Evolutionary conservation across 2,797 vertebrate genomes (phyloP), one percentile per base, ranked within the genome.

Genomic region (Anas bernieri): DNA sequence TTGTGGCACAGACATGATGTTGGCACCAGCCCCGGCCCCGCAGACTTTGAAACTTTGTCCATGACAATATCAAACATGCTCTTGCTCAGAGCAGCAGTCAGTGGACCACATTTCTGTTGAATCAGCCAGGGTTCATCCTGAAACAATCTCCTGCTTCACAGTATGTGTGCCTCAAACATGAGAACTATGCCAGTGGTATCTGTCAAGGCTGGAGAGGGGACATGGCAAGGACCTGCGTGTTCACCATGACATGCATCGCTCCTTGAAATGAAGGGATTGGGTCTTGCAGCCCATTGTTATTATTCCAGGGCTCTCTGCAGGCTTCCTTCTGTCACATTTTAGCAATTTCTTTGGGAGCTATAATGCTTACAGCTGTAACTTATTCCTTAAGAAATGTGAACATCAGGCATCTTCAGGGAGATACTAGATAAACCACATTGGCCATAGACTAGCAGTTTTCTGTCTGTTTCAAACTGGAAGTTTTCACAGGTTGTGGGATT

Each of bases 161-260:
- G 39, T 20, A 43, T 15, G 30, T 4, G 20, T 43, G 62, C 39
- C 21, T 64, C 62, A 43, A 43, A 13, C 5, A 1, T 18, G 31
- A 59, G 75, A 67, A 9, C 56, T 3, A 0, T 0, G 1, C 33
- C 35, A 73, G 25, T 3, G 0, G 6, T 37, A 1, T 20, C 14
- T 0, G 1, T 9, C 25, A 46, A 18, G 54, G 16, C 56, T 31
- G 54, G n/a, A 59, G 66, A 26, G 30, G 21, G 12, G 5, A 35
- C 12, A 45, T 17, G 62, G 35, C 23, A 61, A 33, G 35, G 25
- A 28, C 3, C 8, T 37, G 3, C 1, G 6, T 23, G 2, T 13
- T 45, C 35, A 55, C 8, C 4, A 1, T 45, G 30, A 45, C 17
- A 11, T 4, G 7, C 30, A 7, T 26, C 28, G 7, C 4, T 15